Percentiles rank a stretch among this genome's conserved stretches.
Conservation (phyloP, 37 sponge, comb jelly and placozoan species). For the Halisarca cf. caerulea region DNA sequence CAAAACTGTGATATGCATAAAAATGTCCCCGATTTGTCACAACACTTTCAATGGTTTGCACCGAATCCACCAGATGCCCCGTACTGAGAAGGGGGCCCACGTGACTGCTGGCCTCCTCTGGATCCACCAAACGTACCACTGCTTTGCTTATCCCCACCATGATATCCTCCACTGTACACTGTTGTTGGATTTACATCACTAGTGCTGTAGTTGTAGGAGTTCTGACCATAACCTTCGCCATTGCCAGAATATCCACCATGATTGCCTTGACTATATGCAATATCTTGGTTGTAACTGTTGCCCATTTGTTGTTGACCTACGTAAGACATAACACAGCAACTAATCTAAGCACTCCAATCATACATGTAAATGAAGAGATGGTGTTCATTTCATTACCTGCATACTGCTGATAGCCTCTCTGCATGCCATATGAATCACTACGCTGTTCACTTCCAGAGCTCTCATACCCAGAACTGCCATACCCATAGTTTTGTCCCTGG, state of each 20-base stretch:
- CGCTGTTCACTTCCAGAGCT: too few relatives aligned
- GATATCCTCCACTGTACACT: neutral
- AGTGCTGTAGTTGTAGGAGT: neutral
- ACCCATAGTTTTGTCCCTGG: neutral
- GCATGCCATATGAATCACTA: too few relatives aligned
- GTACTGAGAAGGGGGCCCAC: neutral
- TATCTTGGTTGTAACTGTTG: neutral
- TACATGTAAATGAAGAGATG: too few relatives aligned
- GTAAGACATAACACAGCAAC: too few relatives aligned
- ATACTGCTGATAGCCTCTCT: too few relatives aligned
- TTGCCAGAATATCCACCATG: neutral
- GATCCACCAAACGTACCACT: neutral
- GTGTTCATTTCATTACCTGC: too few relatives aligned
- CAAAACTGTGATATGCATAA: neutral
- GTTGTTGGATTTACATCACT: neutral
- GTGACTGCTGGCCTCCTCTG: slow-evolving; percentile 2
- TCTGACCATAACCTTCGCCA: neutral
- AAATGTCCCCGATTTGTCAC: neutral
- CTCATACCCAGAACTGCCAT: neutral
- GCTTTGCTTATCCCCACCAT: neutral
- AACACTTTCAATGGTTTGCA: neutral
- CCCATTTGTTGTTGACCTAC: slow-evolving; percentile 4
- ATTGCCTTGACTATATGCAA: neutral
- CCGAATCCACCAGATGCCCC: neutral
- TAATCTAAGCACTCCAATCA: too few relatives aligned